Percentiles rank a stretch among this genome's conserved stretches.
These are phyloP conservation scores for Acanthochromis polyacanthus DNA, from an alignment of 2,113 vertebrate genomes.

Conservation along the genomic window DNA sequence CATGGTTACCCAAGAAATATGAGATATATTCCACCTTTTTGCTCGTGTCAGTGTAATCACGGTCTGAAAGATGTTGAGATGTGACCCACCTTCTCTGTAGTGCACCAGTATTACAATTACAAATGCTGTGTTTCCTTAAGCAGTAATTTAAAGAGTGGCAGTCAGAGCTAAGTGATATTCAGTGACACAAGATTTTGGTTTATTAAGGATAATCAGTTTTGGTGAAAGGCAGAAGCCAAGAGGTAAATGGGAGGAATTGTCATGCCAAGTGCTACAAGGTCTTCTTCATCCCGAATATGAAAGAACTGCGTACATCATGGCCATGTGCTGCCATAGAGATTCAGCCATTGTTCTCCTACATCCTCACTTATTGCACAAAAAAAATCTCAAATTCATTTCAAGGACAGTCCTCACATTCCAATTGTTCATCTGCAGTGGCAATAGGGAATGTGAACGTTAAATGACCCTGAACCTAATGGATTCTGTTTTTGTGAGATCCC, in stretches of 20 bases:
- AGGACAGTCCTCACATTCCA: constrained; percentile 60
- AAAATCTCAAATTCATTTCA: constrained; percentile 68
- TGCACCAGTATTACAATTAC: constrained; percentile 8
- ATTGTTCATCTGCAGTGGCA: constrained; percentile 62
- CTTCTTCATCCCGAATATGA: constrained; percentile 21
- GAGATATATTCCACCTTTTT: constrained; percentile 44
- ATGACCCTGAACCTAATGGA: constrained; percentile 79
- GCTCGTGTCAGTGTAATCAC: constrained; percentile 53
- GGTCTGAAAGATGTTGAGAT: constrained; percentile 44
- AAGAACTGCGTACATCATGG: constrained; percentile 34
- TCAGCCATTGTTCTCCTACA: constrained; percentile 20
- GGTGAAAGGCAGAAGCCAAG: background rate
- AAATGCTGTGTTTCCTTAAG: constrained; percentile 9
- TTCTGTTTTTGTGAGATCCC: constrained; percentile 67
- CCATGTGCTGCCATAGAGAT: constrained; percentile 18
- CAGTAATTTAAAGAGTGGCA: background rate
- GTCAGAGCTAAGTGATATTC: constrained; percentile 5
- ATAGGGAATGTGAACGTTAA: constrained; percentile 61
- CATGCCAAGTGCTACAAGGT: constrained; percentile 11
- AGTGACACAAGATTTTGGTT: background rate
- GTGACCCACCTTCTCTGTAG: constrained; percentile 7
- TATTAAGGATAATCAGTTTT: background rate
- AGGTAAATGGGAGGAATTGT: background rate
- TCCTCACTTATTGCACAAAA: constrained; percentile 35
- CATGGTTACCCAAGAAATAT: constrained; percentile 66